A percentile compares a stretch with the other conserved stretches of the same genome.
Conservation (phyloP, 1,140 invertebrate genomes). For the Pristionchus pacificus region DNA sequence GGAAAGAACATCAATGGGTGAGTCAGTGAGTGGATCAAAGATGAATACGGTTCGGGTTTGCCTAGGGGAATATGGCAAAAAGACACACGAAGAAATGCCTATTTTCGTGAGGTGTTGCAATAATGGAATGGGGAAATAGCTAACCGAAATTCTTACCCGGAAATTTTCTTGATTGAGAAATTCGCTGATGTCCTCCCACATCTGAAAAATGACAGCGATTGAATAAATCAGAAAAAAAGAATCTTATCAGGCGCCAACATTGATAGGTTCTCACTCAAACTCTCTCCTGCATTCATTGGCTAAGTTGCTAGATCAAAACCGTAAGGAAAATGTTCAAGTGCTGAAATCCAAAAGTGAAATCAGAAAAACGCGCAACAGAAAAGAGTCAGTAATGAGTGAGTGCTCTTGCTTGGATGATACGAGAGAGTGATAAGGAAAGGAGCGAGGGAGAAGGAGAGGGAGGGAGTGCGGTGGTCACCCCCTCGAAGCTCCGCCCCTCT, state of each 20-base stretch:
- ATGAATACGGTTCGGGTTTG: neutral
- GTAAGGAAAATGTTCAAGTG: too few species aligned
- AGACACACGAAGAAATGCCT: neutral
- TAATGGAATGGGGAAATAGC: neutral
- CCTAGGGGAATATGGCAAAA: constrained; percentile 4
- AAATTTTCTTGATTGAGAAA: constrained; percentile 22
- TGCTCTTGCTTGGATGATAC: too few species aligned
- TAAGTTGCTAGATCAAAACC: too few species aligned
- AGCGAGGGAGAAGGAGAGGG: neutral
- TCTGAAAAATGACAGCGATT: constrained; percentile 5
- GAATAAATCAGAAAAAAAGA: neutral
- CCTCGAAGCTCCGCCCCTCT: neutral
- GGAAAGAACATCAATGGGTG: constrained; percentile 13
- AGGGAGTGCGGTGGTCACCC: neutral
- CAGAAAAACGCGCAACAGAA: neutral
- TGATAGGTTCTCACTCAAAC: neutral
- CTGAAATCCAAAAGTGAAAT: too few species aligned
- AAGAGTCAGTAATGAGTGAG: too few species aligned
- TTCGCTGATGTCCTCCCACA: constrained; percentile 20
- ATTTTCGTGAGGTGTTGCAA: constrained; percentile 9
- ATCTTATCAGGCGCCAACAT: neutral
- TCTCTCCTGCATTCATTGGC: too few species aligned
- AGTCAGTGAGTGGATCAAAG: neutral
- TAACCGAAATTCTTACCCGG: constrained; percentile 1
- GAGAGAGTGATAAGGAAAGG: too few species aligned